Base-by-base conservation (phyloP, 2,888 invertebrate genomes). In the Cryptocephalus primarius region DNA sequence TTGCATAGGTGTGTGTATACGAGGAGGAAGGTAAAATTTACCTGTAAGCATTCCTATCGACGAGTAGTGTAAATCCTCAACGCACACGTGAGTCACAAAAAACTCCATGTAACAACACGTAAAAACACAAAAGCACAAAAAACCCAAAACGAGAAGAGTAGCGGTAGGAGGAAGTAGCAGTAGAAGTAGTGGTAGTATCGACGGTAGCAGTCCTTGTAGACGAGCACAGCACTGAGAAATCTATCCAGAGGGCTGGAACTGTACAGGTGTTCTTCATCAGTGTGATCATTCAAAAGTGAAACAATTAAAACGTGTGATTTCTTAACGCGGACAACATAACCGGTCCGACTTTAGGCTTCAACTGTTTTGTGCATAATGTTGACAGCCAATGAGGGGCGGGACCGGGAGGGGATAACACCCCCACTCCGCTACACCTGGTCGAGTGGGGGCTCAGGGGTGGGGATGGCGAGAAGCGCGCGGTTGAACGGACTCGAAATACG, bases 331-430 rank as follows among this genome's bases (percentile, higher is more conserved):
- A 66, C 69, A 69, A 69, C 69, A 67, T 70, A 62, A 67, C 68
- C 65, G 65, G 64, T 64, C 67, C 67, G 62, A 61, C 65, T 67
- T 66, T 63, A 64, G 63, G 63, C 69, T 69, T 69, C 66, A 65
- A 70, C 70, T 70, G 69, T 67, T 67, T 68, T 66, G 65, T 68
- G 66, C 67, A 64, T 69, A 67, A 65, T 66, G 66, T 67, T 68
- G 67, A 68, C 66, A 67, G 68, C 67, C 68, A 68, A 68, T 67
- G 67, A 68, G 69, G 68, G 70, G 68, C 69, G 68, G 68, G 64
- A 61, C 66, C 58, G 55, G 64, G 68, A 61, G 69, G 69, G 70
- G 69, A 66, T 66, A 60, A 57, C 60, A 60, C 64, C 63, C 66
- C 66, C 65, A 61, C 66, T 59, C 59, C 55, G 53, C 57, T 57